Evolutionary conservation across 2,797 vertebrate species (phyloP).

Genomic region (Miichthys miiuy): DNA sequence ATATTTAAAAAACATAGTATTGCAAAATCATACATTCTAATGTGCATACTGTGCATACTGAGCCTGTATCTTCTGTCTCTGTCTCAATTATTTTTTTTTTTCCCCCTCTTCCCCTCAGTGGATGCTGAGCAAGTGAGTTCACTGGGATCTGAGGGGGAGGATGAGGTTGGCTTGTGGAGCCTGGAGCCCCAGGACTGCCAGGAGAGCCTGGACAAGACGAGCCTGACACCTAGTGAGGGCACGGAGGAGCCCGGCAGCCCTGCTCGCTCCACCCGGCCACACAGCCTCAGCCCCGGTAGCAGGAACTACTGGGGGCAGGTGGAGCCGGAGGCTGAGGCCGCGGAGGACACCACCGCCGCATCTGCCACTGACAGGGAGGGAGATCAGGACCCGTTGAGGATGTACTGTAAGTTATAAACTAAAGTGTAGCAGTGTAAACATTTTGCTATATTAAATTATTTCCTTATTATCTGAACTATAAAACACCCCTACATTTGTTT

Average conservation of each 20-base stretch:
- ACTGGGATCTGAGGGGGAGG: constrained; percentile 86
- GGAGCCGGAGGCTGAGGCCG: constrained; percentile 67
- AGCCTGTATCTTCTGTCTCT: constrained; percentile 3
- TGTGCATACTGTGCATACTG: not conserved
- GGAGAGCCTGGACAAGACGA: constrained; percentile 83
- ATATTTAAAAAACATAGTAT: constrained; percentile 4
- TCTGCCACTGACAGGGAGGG: constrained; percentile 55
- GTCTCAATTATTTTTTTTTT: not conserved
- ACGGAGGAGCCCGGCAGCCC: constrained; percentile 82
- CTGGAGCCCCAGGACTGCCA: constrained; percentile 82
- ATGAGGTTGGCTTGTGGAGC: constrained; percentile 85
- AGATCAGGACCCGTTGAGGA: constrained; percentile 70
- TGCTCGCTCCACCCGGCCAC: constrained; percentile 53
- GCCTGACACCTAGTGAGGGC: constrained; percentile 84
- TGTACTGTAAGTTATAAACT: constrained; percentile 79
- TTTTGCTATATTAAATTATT: not conserved
- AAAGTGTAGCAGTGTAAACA: not conserved
- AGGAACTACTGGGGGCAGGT: constrained; percentile 76
- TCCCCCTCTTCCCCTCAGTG: constrained; percentile 61
- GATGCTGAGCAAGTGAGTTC: constrained; percentile 78
- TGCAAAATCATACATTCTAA: not conserved
- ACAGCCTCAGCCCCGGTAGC: constrained; percentile 78
- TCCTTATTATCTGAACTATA: not conserved
- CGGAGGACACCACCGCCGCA: constrained; percentile 49
- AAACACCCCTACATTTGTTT: not conserved